Percentiles rank a stretch among this genome's conserved stretches.
These are phyloP conservation scores for Procambarus virginalis DNA, from an alignment of 1,140 invertebrate genomes.

Conservation along the genomic window DNA sequence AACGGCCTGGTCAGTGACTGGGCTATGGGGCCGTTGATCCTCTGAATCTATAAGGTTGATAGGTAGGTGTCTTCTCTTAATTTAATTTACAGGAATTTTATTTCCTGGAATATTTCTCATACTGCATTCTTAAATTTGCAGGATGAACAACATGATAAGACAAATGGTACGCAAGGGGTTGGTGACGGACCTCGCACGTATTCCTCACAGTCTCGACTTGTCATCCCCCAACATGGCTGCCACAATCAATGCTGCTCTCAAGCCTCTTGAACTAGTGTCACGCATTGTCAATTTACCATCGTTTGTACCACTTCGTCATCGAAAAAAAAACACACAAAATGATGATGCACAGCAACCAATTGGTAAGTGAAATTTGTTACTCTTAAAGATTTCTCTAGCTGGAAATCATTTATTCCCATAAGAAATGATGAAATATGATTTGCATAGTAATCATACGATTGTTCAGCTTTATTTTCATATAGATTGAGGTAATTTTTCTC, in stretches of 20 bases:
- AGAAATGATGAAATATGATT: too few species aligned
- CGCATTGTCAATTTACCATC: slow-evolving; percentile 83
- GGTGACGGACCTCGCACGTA: slow-evolving; percentile 88
- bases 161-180: slow-evolving; percentile 86
- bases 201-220: slow-evolving; percentile 88
- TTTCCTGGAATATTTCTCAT: too few species aligned
- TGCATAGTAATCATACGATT: too few species aligned
- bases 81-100: too few species aligned
- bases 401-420: too few species aligned
- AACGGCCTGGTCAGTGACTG: too few species aligned
- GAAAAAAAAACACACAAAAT: slow-evolving; percentile 61
- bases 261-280: slow-evolving; percentile 88
- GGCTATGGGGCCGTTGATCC: too few species aligned
- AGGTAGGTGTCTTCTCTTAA: too few species aligned
- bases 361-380: slow-evolving; percentile 4
- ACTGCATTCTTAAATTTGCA: slow-evolving; percentile 27
- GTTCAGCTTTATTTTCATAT: too few species aligned
- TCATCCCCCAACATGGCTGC: slow-evolving; percentile 87
- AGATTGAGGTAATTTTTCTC: too few species aligned
- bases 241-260: slow-evolving; percentile 87
- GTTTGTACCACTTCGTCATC: slow-evolving; percentile 65
- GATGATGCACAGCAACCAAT: slow-evolving; percentile 55
- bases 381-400: background rate
- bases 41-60: too few species aligned
- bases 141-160: slow-evolving; percentile 85